Evolutionary conservation across 2,113 vertebrate species (phyloP), one percentile per base, ranked within the genome.

Genomic region (Elachura formosa): DNA sequence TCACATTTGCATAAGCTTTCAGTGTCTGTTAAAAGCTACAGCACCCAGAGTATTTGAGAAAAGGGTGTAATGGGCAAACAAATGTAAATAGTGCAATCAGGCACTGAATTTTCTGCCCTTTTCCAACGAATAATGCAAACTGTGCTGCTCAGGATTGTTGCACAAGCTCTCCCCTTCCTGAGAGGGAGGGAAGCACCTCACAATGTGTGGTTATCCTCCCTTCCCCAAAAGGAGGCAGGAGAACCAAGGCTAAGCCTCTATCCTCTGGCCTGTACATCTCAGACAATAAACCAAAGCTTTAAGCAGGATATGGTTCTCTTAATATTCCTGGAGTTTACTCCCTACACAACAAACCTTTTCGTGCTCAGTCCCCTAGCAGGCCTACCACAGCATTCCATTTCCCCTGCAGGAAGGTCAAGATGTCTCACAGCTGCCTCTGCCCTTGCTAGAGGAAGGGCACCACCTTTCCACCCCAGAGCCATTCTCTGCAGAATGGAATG

Each of bases 201-300:
- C 4, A 5, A 28, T 10, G 14, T 48, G 20, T 64, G 28, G 49
- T 49, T 84, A 17, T 38, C 24, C 48, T 31, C 12, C 36, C 28
- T 72, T 64, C 28, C 36, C 24, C 40, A 7, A 71, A 86, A 34
- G 26, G 24, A 66, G 82, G 38, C 52, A 93, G 51, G 19, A 59
- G 43, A 80, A 73, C 25, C 3, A 14, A 2, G 14, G 22, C 41
- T 73, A 46, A 84, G 34, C 21, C 19, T 85, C 71, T 66, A 13
- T 56, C 41, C 58, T 87, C 45, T 55, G 66, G 23, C 49, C 55
- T 58, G 41, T 38, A 67, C 33, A 84, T 24, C 76, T 31, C 33
- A 54, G 41, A 88, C 93, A 88, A 79, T 33, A 64, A 92, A 88
- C 38, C 51, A 62, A 93, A 31, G 67, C 29, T 71, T 71, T 69